These are phyloP conservation scores for Perdita meconis DNA, from an alignment of 2,888 invertebrate species.

Conservation along the genomic window DNA sequence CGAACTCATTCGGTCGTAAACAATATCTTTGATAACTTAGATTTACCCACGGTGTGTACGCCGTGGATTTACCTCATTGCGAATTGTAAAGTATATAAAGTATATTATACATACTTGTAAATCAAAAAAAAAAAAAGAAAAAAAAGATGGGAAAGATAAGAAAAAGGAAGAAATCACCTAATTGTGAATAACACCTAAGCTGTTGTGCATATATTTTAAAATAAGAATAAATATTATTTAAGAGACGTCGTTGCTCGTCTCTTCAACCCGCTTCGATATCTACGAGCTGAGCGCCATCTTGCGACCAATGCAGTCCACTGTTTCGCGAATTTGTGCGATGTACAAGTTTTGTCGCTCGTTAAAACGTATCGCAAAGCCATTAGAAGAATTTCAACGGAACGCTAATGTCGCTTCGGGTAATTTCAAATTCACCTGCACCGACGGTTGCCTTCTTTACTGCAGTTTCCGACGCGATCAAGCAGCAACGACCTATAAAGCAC, in stretches of 20 bases:
- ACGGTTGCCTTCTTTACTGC: slow-evolving; percentile 14
- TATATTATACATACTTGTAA: slow-evolving; percentile 53
- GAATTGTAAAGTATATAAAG: slow-evolving; percentile 57
- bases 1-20: slow-evolving; percentile 50
- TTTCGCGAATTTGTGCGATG: background rate
- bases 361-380: background rate
- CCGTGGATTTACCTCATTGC: slow-evolving; percentile 62
- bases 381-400: slow-evolving; percentile 32
- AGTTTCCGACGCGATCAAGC: background rate
- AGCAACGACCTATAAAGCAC: slow-evolving; percentile 25
- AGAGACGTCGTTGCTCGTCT: slow-evolving; percentile 21
- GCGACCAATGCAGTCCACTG: background rate
- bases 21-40: slow-evolving; percentile 67
- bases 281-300: too few relatives aligned
- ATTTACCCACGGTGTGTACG: too few relatives aligned
- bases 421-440: slow-evolving; percentile 27
- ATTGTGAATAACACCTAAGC: slow-evolving; percentile 71
- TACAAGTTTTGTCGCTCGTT: background rate
- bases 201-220: slow-evolving; percentile 75
- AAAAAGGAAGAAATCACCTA: slow-evolving; percentile 48
- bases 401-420: background rate
- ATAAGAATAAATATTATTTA: slow-evolving; percentile 75
- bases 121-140: slow-evolving; percentile 44
- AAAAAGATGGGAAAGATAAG: background rate
- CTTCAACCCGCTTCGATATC: background rate